Conservation (phyloP, 2,888 invertebrate species). For the Melinopterus prodromus region DNA sequence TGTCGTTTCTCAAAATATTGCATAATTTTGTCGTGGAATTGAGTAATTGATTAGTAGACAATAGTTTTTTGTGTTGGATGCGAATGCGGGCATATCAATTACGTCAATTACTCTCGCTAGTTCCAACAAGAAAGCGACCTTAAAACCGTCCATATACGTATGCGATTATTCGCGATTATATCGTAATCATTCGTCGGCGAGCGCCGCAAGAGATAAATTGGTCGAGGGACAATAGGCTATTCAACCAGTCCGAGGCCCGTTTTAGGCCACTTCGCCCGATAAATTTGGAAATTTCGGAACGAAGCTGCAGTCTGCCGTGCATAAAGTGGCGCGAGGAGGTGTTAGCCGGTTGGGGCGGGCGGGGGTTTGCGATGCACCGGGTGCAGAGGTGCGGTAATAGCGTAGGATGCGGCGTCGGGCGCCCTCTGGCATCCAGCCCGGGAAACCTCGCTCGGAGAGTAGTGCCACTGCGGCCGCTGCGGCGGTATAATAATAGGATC, state of each 20-base stretch:
- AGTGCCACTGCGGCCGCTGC: constrained; percentile 36
- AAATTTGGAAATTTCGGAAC: constrained; percentile 18
- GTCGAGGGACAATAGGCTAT: constrained; percentile 22
- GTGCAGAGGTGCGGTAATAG: background rate
- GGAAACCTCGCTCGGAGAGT: background rate
- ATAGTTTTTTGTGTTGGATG: no score
- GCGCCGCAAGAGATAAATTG: constrained; percentile 16
- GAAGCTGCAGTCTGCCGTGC: background rate
- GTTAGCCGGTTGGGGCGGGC: constrained; percentile 14
- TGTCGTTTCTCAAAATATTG: no score
- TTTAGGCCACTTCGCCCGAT: constrained; percentile 18
- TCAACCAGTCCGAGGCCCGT: constrained; percentile 12
- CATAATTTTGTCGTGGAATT: background rate
- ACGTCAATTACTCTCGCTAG: background rate
- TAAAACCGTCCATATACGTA: background rate
- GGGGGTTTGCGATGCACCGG: constrained; percentile 11
- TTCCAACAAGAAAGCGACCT: background rate
- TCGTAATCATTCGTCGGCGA: constrained; percentile 20
- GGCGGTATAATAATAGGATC: constrained; percentile 60
- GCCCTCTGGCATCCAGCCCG: constrained; percentile 4
- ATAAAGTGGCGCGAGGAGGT: constrained; percentile 6
- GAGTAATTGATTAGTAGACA: background rate
- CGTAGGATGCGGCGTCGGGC: background rate
- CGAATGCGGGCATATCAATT: no score
- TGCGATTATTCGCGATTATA: background rate